Base-by-base conservation (phyloP, 2,888 invertebrate species). In the Hyalella azteca region DNA sequence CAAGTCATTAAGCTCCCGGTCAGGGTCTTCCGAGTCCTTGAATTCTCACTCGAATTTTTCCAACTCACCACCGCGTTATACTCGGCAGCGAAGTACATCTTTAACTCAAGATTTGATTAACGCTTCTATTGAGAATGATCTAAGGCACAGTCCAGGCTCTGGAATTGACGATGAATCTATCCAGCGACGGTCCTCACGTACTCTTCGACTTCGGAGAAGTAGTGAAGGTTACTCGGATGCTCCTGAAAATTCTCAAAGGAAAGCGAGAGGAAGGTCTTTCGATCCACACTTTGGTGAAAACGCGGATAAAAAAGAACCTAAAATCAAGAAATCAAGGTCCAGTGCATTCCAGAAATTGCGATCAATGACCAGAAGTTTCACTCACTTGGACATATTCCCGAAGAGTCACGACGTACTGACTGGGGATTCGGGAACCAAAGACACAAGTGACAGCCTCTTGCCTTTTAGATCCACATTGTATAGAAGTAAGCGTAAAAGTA, bases 381-480 rank as follows among this genome's bases (percentile, higher is more conserved):
- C 66, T 39, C 19, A 66, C 7, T n/a, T 66, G 13, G 66, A 66
- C 4, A 0, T 66, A n/a, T 36, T 66, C 36, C 1, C 66, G 11
- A 32, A 66, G 19, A 32, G 2, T 19, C 13, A 66, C 39, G 4
- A n/a, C 26, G 54, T 26, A 4, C n/a, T n/a, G n/a, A n/a, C n/a
- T n/a, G n/a, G n/a, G n/a, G n/a, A n/a, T n/a, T n/a, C n/a, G n/a
- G n/a, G n/a, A n/a, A n/a, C n/a, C n/a, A 13, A 29, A 54, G 54
- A 54, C 2, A 36, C 66, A 66, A 36, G 66, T 19, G 11, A 66
- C 32, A 36, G 19, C 36, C 0, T 45, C 15, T 36, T 66, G 29
- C 66, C 66, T 3, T 66, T 66, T 66, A 36, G 66, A 36, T 66
- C 66, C 2, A 36, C 36, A 32, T n/a, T 66, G 36, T 66, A 66